Percentiles rank a stretch among this genome's conserved stretches.
Evolutionary conservation across 2,797 vertebrate species (phyloP).

Genomic region (Pangasius djambal): DNA sequence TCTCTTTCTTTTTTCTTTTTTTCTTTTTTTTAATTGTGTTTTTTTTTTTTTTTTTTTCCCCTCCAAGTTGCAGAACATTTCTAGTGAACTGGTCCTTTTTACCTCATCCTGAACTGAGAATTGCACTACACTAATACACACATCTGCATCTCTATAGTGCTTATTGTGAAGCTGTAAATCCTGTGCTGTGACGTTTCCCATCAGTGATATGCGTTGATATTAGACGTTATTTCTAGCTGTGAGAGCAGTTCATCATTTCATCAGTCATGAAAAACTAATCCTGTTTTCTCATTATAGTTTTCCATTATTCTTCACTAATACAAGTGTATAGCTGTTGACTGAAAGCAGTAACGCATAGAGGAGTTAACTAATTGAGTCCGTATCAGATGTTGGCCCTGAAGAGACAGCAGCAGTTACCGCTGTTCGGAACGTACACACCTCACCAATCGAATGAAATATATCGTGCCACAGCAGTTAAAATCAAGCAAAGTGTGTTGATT

Average conservation of each 20-base stretch:
- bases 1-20: neutral
- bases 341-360: slow-evolving; percentile 13
- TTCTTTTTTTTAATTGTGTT: too few relatives aligned
- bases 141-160: neutral
- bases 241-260: slow-evolving; percentile 1
- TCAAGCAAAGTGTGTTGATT: neutral
- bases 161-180: neutral
- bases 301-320: slow-evolving; percentile 17
- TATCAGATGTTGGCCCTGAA: slow-evolving; percentile 15
- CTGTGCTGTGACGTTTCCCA: neutral
- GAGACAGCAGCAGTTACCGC: neutral
- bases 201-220: neutral
- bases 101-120: neutral
- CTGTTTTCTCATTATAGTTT: slow-evolving; percentile 20
- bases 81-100: neutral
- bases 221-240: neutral
- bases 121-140: too few relatives aligned
- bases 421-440: neutral
- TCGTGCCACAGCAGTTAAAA: neutral
- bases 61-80: neutral
- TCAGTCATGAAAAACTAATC: slow-evolving; percentile 33
- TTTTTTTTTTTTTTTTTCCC: too few relatives aligned
- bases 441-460: neutral
- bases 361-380: slow-evolving; percentile 11
- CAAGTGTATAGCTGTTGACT: neutral